Evolutionary conservation across 2,797 vertebrate genomes (phyloP).

Genomic region (Characodon lateralis): DNA sequence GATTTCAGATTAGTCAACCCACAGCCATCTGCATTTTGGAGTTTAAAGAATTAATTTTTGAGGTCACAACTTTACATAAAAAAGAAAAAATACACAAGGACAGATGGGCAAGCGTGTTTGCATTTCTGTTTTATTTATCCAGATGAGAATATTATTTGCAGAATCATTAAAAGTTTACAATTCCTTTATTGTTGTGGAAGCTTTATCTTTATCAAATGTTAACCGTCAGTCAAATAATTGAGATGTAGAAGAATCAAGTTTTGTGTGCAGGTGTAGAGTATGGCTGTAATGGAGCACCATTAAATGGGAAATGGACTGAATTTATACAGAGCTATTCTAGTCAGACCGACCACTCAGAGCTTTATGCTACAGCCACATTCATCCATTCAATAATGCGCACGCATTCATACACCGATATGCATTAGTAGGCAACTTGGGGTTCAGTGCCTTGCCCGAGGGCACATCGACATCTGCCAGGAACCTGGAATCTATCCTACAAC

Average conservation of each 20-base stretch:
- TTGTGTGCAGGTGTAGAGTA: not conserved
- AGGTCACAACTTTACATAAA: slow-evolving; percentile 78
- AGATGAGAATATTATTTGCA: slow-evolving; percentile 88
- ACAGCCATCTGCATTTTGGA: slow-evolving; percentile 46
- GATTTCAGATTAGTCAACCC: slow-evolving; percentile 50
- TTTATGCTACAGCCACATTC: not conserved
- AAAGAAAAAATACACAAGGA: slow-evolving; percentile 62
- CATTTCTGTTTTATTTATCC: slow-evolving; percentile 90
- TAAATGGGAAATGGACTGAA: not conserved
- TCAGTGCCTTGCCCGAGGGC: not conserved
- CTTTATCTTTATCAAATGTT: slow-evolving; percentile 27
- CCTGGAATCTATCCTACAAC: not conserved
- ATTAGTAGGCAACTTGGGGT: not conserved
- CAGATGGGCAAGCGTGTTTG: slow-evolving; percentile 85
- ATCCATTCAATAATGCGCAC: not conserved
- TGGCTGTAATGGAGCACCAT: not conserved
- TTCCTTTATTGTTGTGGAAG: slow-evolving; percentile 80
- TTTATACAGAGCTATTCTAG: not conserved
- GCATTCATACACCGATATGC: not conserved
- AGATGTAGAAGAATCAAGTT: not conserved
- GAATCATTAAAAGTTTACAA: slow-evolving; percentile 91
- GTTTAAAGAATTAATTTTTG: slow-evolving; percentile 54
- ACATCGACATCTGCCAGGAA: not conserved
- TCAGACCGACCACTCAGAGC: not conserved
- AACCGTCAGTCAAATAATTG: not conserved